Base-by-base conservation (phyloP, 2,113 vertebrate species). In the Mesembrinibis cayennensis region DNA sequence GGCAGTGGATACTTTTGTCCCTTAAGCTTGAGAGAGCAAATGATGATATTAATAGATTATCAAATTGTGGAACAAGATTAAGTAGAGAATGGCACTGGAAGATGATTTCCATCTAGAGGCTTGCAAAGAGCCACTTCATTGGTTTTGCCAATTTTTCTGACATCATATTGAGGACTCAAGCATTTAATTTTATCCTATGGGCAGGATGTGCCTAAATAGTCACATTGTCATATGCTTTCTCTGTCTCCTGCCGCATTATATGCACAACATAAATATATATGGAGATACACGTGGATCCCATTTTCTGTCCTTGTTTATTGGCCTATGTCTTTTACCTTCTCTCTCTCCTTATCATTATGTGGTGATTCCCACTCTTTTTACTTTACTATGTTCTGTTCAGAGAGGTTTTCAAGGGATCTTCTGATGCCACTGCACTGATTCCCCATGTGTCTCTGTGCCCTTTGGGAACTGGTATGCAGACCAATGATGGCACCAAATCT, bases 1-100 rank as follows among this genome's bases (percentile, higher is more conserved):
- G 52, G 85, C 52, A 56, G 52, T 72, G 84, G 71, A 32, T 66
- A 92, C 25, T 45, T 83, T 88, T 70, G 32, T 16, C 76, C 23
- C 71, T 77, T 83, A 36, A 80, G 30, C 19, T 22, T 79, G 21
- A 77, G 45, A 52, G 53, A 73, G 21, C 13, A 82, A 89, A 65
- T 45, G 23, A 62, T 82, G 6, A 55, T 89, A 94, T 79, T 86
- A 95, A 83, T 81, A 91, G 80, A 83, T 89, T 91, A 82, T 49
- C 58, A 77, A 69, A 85, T 21, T 25, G 15, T 72, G 45, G 25
- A 82, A 62, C 6, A 95, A 71, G 58, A 85, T 82, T 22, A 92
- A 71, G 22, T 55, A 63, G 10, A 77, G 32, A 89, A 95, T 44
- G 25, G 32, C 32, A 70, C 6, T 38, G 17, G 38, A 83, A 73